These are phyloP conservation scores for Drosophila prosaltans DNA, from an alignment of 1,140 invertebrate species.

Conservation along the genomic window DNA sequence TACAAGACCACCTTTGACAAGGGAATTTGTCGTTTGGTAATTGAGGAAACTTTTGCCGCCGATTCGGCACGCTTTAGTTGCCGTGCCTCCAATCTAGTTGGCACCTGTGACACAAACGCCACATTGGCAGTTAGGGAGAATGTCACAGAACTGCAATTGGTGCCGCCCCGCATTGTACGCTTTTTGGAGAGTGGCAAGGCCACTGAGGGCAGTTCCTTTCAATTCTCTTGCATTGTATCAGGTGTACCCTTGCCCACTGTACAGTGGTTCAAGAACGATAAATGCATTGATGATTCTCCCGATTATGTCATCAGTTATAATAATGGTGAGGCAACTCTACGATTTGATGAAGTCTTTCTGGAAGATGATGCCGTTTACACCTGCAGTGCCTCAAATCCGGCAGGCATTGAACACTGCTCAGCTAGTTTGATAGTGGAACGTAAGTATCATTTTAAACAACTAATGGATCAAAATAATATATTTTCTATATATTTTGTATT, in stretches of 20 bases:
- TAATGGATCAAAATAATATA: not conserved
- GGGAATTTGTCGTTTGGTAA: conserved; percentile 88
- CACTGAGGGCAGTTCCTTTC: conserved; percentile 87
- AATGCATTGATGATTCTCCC: conserved; percentile 85
- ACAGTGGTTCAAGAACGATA: conserved; percentile 89
- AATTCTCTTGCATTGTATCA: conserved; percentile 89
- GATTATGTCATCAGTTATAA: conserved; percentile 87
- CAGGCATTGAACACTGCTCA: conserved; percentile 88
- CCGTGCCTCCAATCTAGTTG: conserved; percentile 88
- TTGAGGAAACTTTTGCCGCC: conserved; percentile 86
- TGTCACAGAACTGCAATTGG: conserved; percentile 84
- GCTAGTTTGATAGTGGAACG: conserved; percentile 91
- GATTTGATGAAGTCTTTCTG: conserved; percentile 87
- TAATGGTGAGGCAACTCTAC: conserved; percentile 89
- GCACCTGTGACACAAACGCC: conserved; percentile 89
- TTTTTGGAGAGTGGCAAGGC: conserved; percentile 86
- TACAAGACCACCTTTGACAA: conserved; percentile 88
- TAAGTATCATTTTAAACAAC: conserved; percentile 50
- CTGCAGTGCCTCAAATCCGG: conserved; percentile 88
- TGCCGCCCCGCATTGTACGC: conserved; percentile 87
- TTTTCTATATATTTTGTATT: no score
- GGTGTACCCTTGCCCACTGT: conserved; percentile 91
- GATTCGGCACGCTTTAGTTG: conserved; percentile 89
- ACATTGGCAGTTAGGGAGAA: conserved; percentile 90
- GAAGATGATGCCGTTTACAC: conserved; percentile 88